Evolutionary conservation across 2,797 vertebrate genomes (phyloP).

Genomic region (Paedocypris micromegethes): DNA sequence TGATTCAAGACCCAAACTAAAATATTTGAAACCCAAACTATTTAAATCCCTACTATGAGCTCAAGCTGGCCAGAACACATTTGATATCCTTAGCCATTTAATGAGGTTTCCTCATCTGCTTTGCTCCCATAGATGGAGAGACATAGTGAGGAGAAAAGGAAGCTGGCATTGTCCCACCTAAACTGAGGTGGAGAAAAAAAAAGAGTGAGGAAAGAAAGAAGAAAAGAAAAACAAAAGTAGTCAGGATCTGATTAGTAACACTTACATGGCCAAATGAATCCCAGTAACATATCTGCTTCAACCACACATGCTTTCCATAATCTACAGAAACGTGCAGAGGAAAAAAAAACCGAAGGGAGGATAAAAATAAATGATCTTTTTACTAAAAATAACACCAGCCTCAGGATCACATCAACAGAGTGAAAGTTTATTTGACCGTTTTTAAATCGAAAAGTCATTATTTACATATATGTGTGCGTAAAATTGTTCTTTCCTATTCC

Average conservation of each 20-base stretch:
- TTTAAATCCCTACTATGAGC: not conserved
- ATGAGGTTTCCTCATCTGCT: constrained; percentile 18
- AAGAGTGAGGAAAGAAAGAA: constrained; percentile 24
- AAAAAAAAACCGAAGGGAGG: constrained; percentile 17
- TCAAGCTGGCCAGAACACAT: not conserved
- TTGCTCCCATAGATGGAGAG: constrained; percentile 17
- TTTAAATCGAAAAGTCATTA: constrained; percentile 6
- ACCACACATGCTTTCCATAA: constrained; percentile 47
- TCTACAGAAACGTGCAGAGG: constrained; percentile 36
- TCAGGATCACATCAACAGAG: constrained; percentile 7
- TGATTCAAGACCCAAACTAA: not conserved
- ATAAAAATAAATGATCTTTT: constrained; percentile 41
- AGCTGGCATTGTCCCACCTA: constrained; percentile 35
- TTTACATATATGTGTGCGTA: not conserved
- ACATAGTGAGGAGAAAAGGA: constrained; percentile 36
- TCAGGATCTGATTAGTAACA: constrained; percentile 49
- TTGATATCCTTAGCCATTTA: constrained; percentile 13
- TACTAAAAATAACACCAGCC: constrained; percentile 39
- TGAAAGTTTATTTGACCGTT: constrained; percentile 4
- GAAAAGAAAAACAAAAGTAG: constrained; percentile 45
- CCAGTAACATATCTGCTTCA: constrained; percentile 37
- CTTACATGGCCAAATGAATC: constrained; percentile 50
- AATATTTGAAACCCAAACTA: not conserved
- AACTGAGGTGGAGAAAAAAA: constrained; percentile 15
- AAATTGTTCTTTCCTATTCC: not conserved